A percentile compares a stretch with the other conserved stretches of the same genome.
Evolutionary conservation across 1,140 invertebrate species (phyloP).

Genomic region (Caenorhabditis remanei): DNA sequence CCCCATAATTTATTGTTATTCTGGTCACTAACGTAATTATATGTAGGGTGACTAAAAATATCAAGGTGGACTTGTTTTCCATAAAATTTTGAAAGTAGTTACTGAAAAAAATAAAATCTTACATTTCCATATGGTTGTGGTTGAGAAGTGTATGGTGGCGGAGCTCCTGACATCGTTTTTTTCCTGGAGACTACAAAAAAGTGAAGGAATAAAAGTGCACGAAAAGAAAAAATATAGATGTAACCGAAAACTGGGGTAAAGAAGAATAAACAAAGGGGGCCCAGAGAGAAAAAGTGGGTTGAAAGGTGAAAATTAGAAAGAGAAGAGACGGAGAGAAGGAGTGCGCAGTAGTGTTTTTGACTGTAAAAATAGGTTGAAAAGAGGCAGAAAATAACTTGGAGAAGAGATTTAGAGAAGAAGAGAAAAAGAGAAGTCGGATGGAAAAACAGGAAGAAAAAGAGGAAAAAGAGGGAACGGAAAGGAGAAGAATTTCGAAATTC

Average conservation of each 20-base stretch:
- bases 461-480: no score
- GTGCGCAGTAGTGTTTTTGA: constrained; percentile 3
- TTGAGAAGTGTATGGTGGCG: constrained; percentile 56
- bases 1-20: no score
- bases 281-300: background rate
- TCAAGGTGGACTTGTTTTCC: background rate
- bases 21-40: no score
- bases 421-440: no score
- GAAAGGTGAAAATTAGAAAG: background rate
- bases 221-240: background rate
- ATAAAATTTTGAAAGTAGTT: no score
- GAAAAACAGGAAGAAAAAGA: no score
- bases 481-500: no score
- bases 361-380: background rate
- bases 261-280: background rate
- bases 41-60: no score
- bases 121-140: constrained; percentile 50
- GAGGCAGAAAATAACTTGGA: background rate
- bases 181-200: no score
- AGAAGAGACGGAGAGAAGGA: background rate
- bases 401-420: background rate
- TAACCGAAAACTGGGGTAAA: background rate
- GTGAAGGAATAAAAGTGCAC: background rate
- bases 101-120: background rate
- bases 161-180: constrained; percentile 38